Base-by-base conservation (phyloP, 2,888 invertebrate species). In the Drosophila sordidapex region DNA sequence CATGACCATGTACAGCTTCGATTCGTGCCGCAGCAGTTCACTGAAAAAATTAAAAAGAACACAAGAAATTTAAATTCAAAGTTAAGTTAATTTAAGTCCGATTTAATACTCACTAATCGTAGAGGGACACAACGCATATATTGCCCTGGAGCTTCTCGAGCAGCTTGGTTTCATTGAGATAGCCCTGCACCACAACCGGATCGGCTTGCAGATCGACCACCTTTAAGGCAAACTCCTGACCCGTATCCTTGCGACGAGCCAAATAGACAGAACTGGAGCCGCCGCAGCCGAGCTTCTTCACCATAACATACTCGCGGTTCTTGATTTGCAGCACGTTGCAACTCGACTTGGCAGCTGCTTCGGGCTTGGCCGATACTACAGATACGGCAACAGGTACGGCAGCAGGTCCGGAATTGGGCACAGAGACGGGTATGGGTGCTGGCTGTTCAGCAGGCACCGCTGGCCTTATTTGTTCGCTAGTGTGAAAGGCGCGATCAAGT, bases 151-250 rank as follows among this genome's bases (percentile, higher is more conserved):
- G 94, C 85, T 96, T 95, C 46, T 96, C 94, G 71, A 99, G 94
- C 82, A 98, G 94, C 68, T 96, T 94, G 54, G 99, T 97, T 94
- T 99, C 99, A 90, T 99, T 98, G 76, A 97, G 94, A 92, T 97
- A 99, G 36, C 97, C 97, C 79, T 96, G 94, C 0, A 96, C 95
- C 33, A 96, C 94, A 15, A 95, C 94, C 58, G 95, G 94, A 92
- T 98, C 97, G 29, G 95, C 95, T 27, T 95, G 95, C 58, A 99
- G 93, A 92, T 97, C 95, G 0, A 99, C 98, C 88, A 96, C 95
- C 73, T 93, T 93, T 1, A 93, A 58, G 0, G 93, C 93, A 64
- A 88, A 92, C 65, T 93, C 91, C 40, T 83, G 79, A 10, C 88
- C 89, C 10, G 83, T 87, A 11, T 89, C 87, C 36, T 86, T 81